These are phyloP conservation scores for Clupea harengus DNA, from an alignment of 2,113 vertebrate genomes.

Conservation along the genomic window DNA sequence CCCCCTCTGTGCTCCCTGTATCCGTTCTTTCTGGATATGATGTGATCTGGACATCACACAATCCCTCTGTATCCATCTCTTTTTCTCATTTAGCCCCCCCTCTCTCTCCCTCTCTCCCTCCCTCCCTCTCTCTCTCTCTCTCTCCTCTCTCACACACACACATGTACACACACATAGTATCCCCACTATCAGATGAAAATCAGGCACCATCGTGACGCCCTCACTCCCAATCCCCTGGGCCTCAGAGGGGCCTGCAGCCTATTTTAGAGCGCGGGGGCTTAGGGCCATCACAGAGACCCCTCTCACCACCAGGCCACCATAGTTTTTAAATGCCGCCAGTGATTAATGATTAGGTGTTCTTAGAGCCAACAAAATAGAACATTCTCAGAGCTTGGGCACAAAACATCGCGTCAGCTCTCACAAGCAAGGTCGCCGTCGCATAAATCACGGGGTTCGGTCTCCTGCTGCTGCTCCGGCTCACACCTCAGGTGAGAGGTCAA, in stretches of 20 bases:
- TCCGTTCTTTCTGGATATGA: slow-evolving; percentile 32
- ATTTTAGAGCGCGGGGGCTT: neutral
- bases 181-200: neutral
- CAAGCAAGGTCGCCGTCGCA: neutral
- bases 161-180: neutral
- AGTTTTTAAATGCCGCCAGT: neutral
- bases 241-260: neutral
- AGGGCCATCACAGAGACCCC: neutral
- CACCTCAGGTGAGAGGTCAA: neutral
- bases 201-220: neutral
- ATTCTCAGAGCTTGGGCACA: neutral
- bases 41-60: slow-evolving; percentile 25
- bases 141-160: neutral
- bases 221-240: neutral
- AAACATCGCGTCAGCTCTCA: neutral
- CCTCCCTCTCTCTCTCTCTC: neutral
- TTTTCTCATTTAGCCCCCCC: neutral
- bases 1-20: slow-evolving; percentile 24
- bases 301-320: neutral
- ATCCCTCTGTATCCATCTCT: neutral
- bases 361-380: neutral
- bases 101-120: neutral
- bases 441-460: neutral
- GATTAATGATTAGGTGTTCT: slow-evolving; percentile 1
- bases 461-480: neutral